Evolutionary conservation across 2,888 invertebrate genomes (phyloP).

Genomic region (Apamea anceps): DNA sequence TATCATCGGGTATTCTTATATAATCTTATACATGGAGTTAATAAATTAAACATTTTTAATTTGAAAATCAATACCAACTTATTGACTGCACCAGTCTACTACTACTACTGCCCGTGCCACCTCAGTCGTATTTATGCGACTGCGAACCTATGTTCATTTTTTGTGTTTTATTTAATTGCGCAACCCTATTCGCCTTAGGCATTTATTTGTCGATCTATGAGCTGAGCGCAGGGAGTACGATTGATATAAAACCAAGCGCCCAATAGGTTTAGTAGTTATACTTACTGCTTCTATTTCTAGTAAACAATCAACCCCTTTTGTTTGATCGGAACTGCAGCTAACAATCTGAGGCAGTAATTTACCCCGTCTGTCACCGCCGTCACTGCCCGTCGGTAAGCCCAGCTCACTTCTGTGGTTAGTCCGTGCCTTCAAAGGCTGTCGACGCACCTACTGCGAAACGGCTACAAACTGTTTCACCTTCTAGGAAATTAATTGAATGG

Average conservation of each 20-base stretch:
- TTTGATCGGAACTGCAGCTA: slow-evolving; percentile 26
- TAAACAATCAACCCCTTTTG: background rate
- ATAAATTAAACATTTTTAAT: too few species aligned
- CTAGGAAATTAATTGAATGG: slow-evolving; percentile 22
- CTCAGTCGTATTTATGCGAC: background rate
- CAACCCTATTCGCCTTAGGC: background rate
- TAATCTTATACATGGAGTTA: too few species aligned
- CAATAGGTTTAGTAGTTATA: background rate
- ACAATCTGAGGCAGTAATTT: slow-evolving; percentile 43
- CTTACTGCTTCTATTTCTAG: background rate
- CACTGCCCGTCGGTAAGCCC: slow-evolving; percentile 34
- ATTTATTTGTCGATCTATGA: background rate
- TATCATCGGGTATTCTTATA: too few species aligned
- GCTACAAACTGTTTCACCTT: slow-evolving; percentile 5
- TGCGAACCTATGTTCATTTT: background rate
- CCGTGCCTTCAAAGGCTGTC: slow-evolving; percentile 33
- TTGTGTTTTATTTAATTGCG: background rate
- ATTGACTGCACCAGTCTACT: background rate
- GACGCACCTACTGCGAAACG: slow-evolving; percentile 7
- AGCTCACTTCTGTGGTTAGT: slow-evolving; percentile 42
- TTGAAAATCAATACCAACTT: background rate
- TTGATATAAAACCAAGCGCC: background rate
- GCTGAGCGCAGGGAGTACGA: background rate
- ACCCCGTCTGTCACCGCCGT: slow-evolving; percentile 29
- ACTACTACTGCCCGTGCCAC: background rate